Evolutionary conservation across 1,140 invertebrate species (phyloP).

Genomic region (Temnothorax longispinosus): DNA sequence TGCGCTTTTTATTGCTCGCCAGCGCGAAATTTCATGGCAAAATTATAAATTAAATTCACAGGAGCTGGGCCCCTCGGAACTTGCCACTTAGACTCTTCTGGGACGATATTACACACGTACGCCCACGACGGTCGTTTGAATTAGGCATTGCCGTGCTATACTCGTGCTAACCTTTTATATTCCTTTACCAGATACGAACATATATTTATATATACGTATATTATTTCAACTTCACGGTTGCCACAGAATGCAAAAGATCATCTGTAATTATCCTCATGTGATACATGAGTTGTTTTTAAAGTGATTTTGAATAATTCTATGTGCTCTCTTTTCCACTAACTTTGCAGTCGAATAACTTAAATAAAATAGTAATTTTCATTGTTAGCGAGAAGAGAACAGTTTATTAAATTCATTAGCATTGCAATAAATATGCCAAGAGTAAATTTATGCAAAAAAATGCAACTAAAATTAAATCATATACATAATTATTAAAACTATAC

Average conservation of each 20-base stretch:
- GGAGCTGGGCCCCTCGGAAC: constrained; percentile 30
- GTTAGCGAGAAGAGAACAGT: background rate
- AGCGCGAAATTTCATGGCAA: constrained; percentile 62
- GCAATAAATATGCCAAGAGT: background rate
- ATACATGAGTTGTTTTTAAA: background rate
- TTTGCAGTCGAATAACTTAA: background rate
- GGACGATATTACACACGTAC: constrained; percentile 41
- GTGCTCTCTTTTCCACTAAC: background rate
- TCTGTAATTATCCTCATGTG: constrained; percentile 5
- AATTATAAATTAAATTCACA: constrained; percentile 74
- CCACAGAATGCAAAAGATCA: background rate
- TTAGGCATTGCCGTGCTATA: constrained; percentile 17
- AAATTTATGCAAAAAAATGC: background rate
- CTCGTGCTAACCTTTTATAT: background rate
- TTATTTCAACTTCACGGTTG: background rate
- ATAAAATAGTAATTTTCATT: background rate
- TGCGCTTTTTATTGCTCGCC: constrained; percentile 70
- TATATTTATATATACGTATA: background rate
- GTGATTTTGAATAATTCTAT: background rate
- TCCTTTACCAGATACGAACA: background rate
- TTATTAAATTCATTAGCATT: background rate
- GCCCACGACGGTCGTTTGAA: constrained; percentile 48
- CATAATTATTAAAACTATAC: background rate
- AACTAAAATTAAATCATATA: background rate
- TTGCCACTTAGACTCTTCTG: constrained; percentile 63